Evolutionary conservation across 1,140 invertebrate genomes (phyloP), one percentile per base, ranked within the genome.

Genomic region (Zaprionus inermis): DNA sequence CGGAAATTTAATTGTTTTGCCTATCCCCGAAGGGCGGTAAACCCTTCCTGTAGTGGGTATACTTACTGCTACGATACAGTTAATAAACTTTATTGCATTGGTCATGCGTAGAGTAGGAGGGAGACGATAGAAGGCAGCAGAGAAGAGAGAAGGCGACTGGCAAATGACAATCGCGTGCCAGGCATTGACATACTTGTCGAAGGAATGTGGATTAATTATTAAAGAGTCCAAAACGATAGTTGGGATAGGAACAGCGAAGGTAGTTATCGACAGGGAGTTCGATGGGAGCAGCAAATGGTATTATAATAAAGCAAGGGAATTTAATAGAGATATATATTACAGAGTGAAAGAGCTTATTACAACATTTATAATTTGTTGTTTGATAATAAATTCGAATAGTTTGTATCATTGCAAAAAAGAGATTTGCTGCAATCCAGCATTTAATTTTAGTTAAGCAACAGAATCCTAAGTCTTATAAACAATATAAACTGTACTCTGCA

Each of bases 1-100:
- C 78, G 81, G 78, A 85, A 76, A 81, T 81, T 81, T 81, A 86
- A 85, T 85, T 86, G 82, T 82, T 76, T 76, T 36, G 30, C n/a
- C 20, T 30, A 18, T 54, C 30, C 60, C 49, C 46, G 3, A 3
- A 30, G 58, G 36, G 30, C 0, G 41, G 16, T 22, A 46, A 52
- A 34, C 34, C 61, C 24, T 64, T 28, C 22, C 22, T 54, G n/a
- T 34, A n/a, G 44, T 9, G 12, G 22, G 2, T 3, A 16, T 64
- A 51, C 59, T 36, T 51, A 36, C 18, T 24, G 24, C 22, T n/a
- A 34, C 76, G 36, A 36, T 49, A 20, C 41, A 57, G 68, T 79
- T 80, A 67, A 73, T 77, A 77, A 70, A 84, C 46, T 72, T 84
- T 84, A 83, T 79, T 79, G 72, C 76, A 63, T 79, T 75, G 22